These are phyloP conservation scores for Rotaria sp. DNA, from an alignment of 2,888 invertebrate species.

Conservation along the genomic window DNA sequence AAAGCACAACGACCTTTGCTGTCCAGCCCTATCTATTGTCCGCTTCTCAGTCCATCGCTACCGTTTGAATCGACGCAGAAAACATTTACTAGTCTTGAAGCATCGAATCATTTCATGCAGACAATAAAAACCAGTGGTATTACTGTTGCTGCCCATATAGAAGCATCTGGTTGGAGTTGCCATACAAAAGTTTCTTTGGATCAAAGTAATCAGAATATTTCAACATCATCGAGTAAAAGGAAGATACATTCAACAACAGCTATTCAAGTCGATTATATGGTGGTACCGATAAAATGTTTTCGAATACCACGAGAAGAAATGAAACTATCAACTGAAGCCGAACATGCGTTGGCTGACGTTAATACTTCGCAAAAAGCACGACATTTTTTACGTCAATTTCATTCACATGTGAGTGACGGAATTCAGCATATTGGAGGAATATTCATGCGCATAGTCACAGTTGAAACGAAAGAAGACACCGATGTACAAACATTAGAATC, in stretches of 20 bases:
- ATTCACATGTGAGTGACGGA: background rate
- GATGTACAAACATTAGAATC: background rate
- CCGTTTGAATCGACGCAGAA: background rate
- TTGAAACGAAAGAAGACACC: background rate
- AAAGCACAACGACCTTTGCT: background rate
- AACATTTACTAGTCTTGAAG: background rate
- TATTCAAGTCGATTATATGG: background rate
- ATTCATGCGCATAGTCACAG: background rate
- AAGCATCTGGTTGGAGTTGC: background rate
- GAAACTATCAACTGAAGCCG: constrained; percentile 1
- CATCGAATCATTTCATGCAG: background rate
- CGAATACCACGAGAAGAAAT: background rate
- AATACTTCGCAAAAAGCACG: background rate
- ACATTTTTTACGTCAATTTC: background rate
- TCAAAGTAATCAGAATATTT: background rate
- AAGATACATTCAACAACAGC: background rate
- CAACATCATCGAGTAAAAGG: background rate
- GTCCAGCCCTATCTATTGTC: background rate
- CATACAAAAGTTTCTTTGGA: background rate
- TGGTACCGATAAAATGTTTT: background rate
- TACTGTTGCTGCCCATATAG: background rate
- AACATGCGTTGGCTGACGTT: background rate
- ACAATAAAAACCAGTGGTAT: background rate
- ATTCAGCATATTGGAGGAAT: background rate
- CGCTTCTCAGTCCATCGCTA: background rate